Evolutionary conservation across 2,888 invertebrate species (phyloP).

Genomic region (Synergus laeviventris): DNA sequence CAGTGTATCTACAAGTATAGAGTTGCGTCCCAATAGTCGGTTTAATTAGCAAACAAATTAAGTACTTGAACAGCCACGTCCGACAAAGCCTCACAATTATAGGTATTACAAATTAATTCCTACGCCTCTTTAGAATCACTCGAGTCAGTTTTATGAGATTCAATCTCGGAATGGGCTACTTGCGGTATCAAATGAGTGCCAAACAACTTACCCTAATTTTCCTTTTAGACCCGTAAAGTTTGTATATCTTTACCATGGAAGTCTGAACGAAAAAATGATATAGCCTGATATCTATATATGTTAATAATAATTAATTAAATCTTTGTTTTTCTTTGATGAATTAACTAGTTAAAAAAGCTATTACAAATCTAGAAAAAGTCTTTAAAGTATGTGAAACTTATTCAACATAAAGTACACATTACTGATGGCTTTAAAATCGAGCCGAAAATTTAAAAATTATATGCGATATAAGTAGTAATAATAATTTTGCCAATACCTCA

Average conservation of each 20-base stretch:
- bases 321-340: too few species aligned
- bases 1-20: neutral
- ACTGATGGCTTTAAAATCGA: too few species aligned
- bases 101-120: slow-evolving; percentile 72
- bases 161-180: slow-evolving; percentile 66
- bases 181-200: slow-evolving; percentile 62
- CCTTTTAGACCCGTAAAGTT: neutral
- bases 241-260: neutral
- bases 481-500: too few species aligned
- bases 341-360: too few species aligned
- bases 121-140: slow-evolving; percentile 54
- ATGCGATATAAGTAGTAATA: too few species aligned
- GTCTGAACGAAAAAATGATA: neutral
- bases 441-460: too few species aligned
- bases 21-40: slow-evolving; percentile 50
- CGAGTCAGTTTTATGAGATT: slow-evolving; percentile 64
- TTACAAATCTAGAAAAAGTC: too few species aligned
- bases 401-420: too few species aligned
- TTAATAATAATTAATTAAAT: too few species aligned
- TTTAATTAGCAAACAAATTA: slow-evolving; percentile 72
- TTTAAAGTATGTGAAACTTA: too few species aligned
- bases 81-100: slow-evolving; percentile 67
- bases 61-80: slow-evolving; percentile 63
- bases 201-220: slow-evolving; percentile 45
- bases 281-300: too few species aligned